Conservation (phyloP, 2,113 vertebrate genomes). For the Eulemur rufifrons region DNA sequence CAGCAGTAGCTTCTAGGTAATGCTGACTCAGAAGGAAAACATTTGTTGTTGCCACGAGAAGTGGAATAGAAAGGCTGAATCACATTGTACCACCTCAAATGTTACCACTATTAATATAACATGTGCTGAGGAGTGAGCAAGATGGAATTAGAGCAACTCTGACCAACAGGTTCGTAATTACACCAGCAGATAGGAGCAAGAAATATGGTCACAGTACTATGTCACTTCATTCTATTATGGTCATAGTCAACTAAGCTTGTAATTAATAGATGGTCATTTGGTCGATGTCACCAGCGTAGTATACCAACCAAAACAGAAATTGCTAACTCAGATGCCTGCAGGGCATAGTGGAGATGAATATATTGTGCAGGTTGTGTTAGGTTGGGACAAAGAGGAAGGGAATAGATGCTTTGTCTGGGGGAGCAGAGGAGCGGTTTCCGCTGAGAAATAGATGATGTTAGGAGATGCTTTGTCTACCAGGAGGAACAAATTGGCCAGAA, state of each 20-base stretch:
- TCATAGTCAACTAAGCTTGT: not conserved
- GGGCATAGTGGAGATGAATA: not conserved
- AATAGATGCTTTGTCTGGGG: too few species aligned
- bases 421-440: too few species aligned
- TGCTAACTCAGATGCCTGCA: not conserved
- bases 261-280: not conserved
- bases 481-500: too few species aligned
- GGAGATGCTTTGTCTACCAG: too few species aligned
- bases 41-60: conserved; percentile 58
- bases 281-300: not conserved
- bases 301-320: not conserved
- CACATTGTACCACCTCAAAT: conserved; percentile 45
- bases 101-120: conserved; percentile 64
- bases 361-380: not conserved
- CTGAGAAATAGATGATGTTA: too few species aligned
- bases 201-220: not conserved
- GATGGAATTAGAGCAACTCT: conserved; percentile 6
- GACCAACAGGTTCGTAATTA: not conserved
- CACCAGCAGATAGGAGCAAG: not conserved
- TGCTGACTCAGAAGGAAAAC: conserved; percentile 70
- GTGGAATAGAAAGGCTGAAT: conserved; percentile 56
- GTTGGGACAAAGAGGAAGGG: too few species aligned
- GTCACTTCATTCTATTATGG: not conserved
- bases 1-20: conserved; percentile 45
- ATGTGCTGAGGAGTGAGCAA: not conserved